phyloP scores from a whole-genome alignment of 2,797 vertebrate species.

The Sebastes variabilis region DNA sequence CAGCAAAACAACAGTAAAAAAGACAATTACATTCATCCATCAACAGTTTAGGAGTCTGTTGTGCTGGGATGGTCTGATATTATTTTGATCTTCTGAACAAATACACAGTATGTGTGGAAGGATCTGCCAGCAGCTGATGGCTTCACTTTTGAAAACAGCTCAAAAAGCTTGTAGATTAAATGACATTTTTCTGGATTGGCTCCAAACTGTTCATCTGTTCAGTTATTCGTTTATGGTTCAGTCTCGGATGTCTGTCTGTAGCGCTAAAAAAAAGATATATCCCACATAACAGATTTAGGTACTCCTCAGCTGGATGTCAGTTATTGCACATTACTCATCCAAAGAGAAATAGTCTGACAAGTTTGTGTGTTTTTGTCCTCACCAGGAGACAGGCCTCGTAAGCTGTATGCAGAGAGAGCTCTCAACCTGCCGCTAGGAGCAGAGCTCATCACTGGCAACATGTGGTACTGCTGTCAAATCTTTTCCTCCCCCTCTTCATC shows the following conservation, averaged over 20 bases:
- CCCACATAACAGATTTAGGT: neutral
- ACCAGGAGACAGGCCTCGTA: slow-evolving; percentile 85
- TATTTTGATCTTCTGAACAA: slow-evolving; percentile 10
- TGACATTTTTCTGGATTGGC: slow-evolving; percentile 20
- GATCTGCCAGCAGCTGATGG: slow-evolving; percentile 19
- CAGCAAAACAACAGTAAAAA: neutral
- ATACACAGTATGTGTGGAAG: neutral
- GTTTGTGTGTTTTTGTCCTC: slow-evolving; percentile 21
- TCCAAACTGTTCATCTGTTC: slow-evolving; percentile 19
- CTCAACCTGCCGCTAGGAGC: slow-evolving; percentile 86
- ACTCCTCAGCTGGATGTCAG: neutral
- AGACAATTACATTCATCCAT: neutral
- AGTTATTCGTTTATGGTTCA: neutral
- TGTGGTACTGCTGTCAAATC: slow-evolving; percentile 74
- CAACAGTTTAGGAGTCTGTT: neutral
- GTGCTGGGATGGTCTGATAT: neutral
- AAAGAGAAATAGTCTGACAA: neutral
- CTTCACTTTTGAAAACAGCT: slow-evolving; percentile 9
- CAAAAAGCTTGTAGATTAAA: slow-evolving; percentile 26
- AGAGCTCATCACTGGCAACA: slow-evolving; percentile 87
- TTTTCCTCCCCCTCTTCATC: neutral
- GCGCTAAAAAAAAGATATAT: slow-evolving; percentile 5
- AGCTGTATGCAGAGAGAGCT: slow-evolving; percentile 87
- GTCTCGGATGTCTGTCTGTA: neutral
- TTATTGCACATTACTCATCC: neutral